phyloP scores from a whole-genome alignment of 2,888 invertebrate species.

The Rhagium mordax region DNA sequence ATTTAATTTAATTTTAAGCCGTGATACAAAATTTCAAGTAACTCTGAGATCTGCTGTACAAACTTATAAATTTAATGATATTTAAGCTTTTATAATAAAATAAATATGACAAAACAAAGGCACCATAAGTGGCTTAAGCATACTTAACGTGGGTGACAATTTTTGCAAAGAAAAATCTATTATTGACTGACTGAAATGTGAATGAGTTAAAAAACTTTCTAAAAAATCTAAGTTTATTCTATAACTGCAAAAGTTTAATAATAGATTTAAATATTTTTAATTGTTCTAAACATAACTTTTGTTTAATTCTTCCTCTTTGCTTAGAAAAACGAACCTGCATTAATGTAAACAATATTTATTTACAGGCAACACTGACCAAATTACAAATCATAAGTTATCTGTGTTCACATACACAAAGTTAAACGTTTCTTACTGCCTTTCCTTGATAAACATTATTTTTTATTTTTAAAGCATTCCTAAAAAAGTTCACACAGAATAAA shows the following conservation, averaged over 20 bases:
- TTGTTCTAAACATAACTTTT: conserved; percentile 13
- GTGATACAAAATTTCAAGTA: not conserved
- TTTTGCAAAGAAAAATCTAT: conserved; percentile 33
- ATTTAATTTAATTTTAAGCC: no score
- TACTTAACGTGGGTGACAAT: not conserved
- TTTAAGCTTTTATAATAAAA: conserved; percentile 5
- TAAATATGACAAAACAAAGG: conserved; percentile 2
- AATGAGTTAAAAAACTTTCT: conserved; percentile 21
- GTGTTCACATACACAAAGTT: conserved; percentile 4
- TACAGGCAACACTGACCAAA: conserved; percentile 25
- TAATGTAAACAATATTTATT: conserved; percentile 8
- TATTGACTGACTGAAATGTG: conserved; percentile 9
- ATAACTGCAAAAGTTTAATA: conserved; percentile 20
- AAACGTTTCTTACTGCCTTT: no score
- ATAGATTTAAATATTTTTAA: not conserved
- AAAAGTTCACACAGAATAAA: no score
- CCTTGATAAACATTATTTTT: no score
- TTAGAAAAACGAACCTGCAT: conserved; percentile 11
- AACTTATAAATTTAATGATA: not conserved
- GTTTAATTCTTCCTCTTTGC: not conserved
- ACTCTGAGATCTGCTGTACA: not conserved
- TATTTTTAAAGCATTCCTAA: not conserved
- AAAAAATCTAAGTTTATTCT: conserved; percentile 20
- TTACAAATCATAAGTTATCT: conserved; percentile 24
- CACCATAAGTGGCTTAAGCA: conserved; percentile 1